phyloP scores from a whole-genome alignment of 2,888 invertebrate species.

The Nomada lathburiana region DNA sequence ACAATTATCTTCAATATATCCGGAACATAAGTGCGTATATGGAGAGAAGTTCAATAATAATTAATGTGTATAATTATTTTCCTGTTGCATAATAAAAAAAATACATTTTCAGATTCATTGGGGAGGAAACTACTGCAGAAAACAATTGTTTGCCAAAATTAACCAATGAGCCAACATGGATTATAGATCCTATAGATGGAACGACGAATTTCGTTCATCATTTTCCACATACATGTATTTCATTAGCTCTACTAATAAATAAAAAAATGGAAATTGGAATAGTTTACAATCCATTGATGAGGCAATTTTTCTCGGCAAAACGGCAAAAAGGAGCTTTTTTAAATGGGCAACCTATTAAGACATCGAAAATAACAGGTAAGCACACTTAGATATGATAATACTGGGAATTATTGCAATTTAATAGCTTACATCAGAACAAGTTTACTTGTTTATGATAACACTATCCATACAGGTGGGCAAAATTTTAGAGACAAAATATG shows the following conservation, averaged over 20 bases:
- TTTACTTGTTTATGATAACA: no score
- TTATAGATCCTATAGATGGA: conserved; percentile 95
- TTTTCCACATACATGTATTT: conserved; percentile 89
- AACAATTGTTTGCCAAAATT: conserved; percentile 86
- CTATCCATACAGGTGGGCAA: no score
- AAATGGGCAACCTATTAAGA: conserved; percentile 88
- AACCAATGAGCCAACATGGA: conserved; percentile 93
- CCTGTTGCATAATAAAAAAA: not conserved
- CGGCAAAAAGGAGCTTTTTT: conserved; percentile 90
- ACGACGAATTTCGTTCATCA: conserved; percentile 93
- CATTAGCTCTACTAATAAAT: conserved; percentile 87
- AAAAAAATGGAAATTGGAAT: conserved; percentile 89
- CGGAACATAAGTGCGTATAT: conserved; percentile 87
- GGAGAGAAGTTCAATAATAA: not conserved
- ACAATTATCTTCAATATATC: conserved; percentile 86
- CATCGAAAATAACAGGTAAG: conserved; percentile 86
- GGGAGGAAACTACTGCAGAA: conserved; percentile 88
- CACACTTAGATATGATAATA: not conserved
- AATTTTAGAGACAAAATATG: no score
- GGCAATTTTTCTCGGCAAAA: conserved; percentile 90
- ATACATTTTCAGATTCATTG: conserved; percentile 89
- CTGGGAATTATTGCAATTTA: no score
- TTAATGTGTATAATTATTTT: not conserved
- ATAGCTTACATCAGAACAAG: no score
- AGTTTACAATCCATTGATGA: conserved; percentile 90